Base-by-base conservation (phyloP, 1,140 invertebrate genomes). In the Polypedilum vanderplanki region DNA sequence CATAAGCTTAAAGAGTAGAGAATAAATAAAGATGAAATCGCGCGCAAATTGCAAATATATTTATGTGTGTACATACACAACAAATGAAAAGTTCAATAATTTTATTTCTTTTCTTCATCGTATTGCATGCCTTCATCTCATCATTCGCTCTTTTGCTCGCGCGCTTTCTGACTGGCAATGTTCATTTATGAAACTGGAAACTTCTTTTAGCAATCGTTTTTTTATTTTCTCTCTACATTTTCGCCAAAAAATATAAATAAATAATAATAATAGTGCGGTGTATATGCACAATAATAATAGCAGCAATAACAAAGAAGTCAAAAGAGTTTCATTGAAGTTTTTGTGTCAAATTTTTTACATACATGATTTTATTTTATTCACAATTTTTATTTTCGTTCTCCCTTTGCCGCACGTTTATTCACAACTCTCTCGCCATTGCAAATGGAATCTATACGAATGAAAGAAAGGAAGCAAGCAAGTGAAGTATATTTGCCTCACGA, bases 21-120 rank as follows among this genome's bases (percentile, higher is more conserved):
- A 57, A 57, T 57, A 57, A 57, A 57, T 57, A 57, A 15, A 57
- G 46, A 57, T 57, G 46, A 57, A 57, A 57, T 57, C 46, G 46
- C 46, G 46, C 46, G 46, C 46, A 57, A 57, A 12, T 57, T n/a
- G 10, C 46, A 57, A 57, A 57, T 57, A 57, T 57, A n/a, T 57
- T n/a, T 46, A 46, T 57, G 46, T 57, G n/a, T 57, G 46, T 57
- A 15, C 46, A 15, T n/a, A 57, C 12, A 57, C 15, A 57, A 57
- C 12, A 57, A 57, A 57, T 57, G 46, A 57, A 57, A 57, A 57
- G 46, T 57, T 57, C 46, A 57, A 57, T 57, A 57, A n/a, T 57
- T 57, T 57, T 57, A 12, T 1, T 57, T 46, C 8, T 3, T n/a
- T n/a, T 12, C 4, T n/a, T 57, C 46, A 57, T 12, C 5, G 12